Evolutionary conservation across 2,113 vertebrate species (phyloP), one percentile per base, ranked within the genome.

Genomic region (Marmota monax): DNA sequence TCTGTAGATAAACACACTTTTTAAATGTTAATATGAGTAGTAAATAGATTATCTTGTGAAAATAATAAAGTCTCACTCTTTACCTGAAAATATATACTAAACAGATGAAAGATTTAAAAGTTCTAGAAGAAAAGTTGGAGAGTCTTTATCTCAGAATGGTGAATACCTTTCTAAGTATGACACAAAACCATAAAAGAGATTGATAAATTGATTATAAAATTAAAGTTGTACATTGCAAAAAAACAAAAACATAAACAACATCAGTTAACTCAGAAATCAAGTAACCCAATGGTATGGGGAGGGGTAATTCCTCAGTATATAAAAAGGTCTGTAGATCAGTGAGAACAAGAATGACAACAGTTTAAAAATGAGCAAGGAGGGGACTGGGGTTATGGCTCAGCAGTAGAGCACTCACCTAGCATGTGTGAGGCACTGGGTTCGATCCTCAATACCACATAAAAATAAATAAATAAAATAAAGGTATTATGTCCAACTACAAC

Each of bases 201-300:
- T 84, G 70, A 69, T 63, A 84, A 67, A 39, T 48, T 80, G 67
- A 84, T 65, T 90, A 76, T 78, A 77, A 72, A 96, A 83, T 63
- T 85, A 42, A 84, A 84, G 51, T 95, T 70, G 67, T 82, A 2
- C 29, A 74, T 69, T 34, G 10, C 69, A 90, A 74, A 77, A 70
- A 74, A 39, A 11, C 29, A 89, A 78, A 83, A 58, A 58, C 20
- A 84, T 14, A 67, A 3, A 72, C 34, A 88, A n/a, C 34, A 51
- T 45, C 84, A 80, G 73, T 22, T 29, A 86, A 74, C 29, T 42
- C 9, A 79, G 84, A 84, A 77, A 63, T 87, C 58, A 89, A 79
- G 70, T 29, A 86, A 74, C 22, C 22, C 22, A 73, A 63, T 4
- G 56, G n/a, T 51, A 39, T 51, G 65, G 45, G 48, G 74, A 80